Evolutionary conservation across 1,140 invertebrate genomes (phyloP).

Genomic region (Cydia fagiglandana): DNA sequence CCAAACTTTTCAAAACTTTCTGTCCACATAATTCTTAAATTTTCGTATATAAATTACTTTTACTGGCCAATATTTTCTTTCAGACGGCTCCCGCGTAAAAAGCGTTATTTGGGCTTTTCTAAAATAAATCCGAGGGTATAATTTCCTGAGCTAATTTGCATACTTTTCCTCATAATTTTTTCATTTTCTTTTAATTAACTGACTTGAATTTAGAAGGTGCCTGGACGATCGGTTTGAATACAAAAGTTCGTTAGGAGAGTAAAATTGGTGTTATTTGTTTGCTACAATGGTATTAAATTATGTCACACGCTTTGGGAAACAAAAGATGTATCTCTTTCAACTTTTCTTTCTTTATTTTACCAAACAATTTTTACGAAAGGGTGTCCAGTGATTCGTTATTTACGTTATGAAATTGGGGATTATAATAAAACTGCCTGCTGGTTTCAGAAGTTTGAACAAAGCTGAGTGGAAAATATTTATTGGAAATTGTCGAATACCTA

Average conservation of each 20-base stretch:
- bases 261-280: constrained; percentile 33
- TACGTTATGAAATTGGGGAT: neutral
- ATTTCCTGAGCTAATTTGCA: constrained; percentile 44
- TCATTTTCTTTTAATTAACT: constrained; percentile 52
- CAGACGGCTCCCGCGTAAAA: constrained; percentile 1
- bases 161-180: constrained; percentile 45
- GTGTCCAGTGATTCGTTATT: neutral
- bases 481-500: neutral
- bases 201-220: constrained; percentile 37
- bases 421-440: neutral
- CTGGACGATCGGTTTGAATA: neutral
- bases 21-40: neutral
- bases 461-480: neutral
- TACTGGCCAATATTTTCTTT: constrained; percentile 15
- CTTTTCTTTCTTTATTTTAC: neutral
- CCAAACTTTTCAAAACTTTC: neutral
- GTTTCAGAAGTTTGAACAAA: neutral
- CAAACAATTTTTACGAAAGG: neutral
- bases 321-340: neutral
- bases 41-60: constrained; percentile 8
- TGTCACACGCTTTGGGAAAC: constrained; percentile 5
- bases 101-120: constrained; percentile 18
- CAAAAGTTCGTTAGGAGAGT: constrained; percentile 41
- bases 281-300: constrained; percentile 41
- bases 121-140: constrained; percentile 33